Base-by-base conservation (phyloP, 2,888 invertebrate species). In the Leucoptera coffeella region DNA sequence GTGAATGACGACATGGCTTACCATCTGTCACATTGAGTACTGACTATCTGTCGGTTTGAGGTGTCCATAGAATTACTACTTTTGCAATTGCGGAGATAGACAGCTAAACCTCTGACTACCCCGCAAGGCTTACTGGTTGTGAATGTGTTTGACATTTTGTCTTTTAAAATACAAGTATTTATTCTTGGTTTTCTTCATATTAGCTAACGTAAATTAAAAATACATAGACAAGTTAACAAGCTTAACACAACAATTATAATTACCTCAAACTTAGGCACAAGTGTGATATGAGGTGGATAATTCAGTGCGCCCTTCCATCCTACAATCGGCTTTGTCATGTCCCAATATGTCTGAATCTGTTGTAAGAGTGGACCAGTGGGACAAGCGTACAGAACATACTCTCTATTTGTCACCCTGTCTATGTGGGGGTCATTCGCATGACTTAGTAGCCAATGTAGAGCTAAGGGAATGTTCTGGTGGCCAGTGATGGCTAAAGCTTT, bases 291-390 rank as follows among this genome's bases (percentile, higher is more conserved):
- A 2, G 92, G 92, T 31, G 87, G 82, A 52, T 83, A 90, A 50
- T 89, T 88, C 43, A 91, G 92, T 2, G 90, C 90, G 12, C 89
- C 87, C 60, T 92, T 93, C 86, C 91, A 89, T 4, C 86, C 86
- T 43, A 81, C 80, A 8, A 78, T 55, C 15, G 75, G 61, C 39
- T 80, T 77, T 1, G 88, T 87, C 44, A 83, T 84, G 2, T 78
- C 69, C 86, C 86, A 88, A 53, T 88, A 92, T 26, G 77, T 74
- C 25, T 81, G 75, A 12, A 89, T 55, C 42, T 85, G 82, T 28
- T 80, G 77, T 1, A 84, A 59, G 35, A 92, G 74, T 1, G 74
- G 61, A 2, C 88, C 88, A 1, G 82, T 83, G 2, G 93, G 93
- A 47, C 88, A 91, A 2, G 85, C 82, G 50, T 92, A 92, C 22